A percentile compares a stretch with the other conserved stretches of the same genome.
Conservation (phyloP, 1,140 invertebrate genomes). For the Conus ventricosus region DNA sequence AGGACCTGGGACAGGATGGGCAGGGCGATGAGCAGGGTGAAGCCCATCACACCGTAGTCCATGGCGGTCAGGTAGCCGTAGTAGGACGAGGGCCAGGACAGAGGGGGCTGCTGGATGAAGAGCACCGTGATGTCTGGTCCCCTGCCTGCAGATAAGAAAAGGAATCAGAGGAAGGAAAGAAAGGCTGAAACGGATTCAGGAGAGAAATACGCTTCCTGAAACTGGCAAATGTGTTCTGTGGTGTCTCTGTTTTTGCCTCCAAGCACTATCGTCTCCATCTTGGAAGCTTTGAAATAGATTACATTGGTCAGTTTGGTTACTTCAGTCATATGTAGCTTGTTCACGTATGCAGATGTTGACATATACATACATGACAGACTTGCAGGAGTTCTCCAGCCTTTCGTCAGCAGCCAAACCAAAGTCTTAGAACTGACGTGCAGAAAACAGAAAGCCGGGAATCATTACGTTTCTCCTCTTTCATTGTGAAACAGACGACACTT, state of each 20-base stretch:
- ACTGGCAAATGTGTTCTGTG: background rate
- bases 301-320: background rate
- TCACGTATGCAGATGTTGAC: background rate
- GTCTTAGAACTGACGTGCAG: too few relatives aligned
- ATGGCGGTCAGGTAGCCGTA: conserved; percentile 72
- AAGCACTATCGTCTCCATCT: background rate
- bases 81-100: conserved; percentile 69
- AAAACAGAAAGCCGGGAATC: too few relatives aligned
- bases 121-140: conserved; percentile 70
- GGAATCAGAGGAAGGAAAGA: background rate
- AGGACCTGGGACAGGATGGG: conserved; percentile 64
- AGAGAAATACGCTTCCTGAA: background rate
- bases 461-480: too few relatives aligned
- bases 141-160: conserved; percentile 64
- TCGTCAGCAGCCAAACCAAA: too few relatives aligned
- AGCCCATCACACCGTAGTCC: conserved; percentile 70
- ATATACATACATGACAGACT: background rate
- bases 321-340: too few relatives aligned
- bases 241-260: too few relatives aligned
- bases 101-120: conserved; percentile 63
- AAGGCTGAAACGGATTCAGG: too few relatives aligned
- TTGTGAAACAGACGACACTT: too few relatives aligned
- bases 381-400: too few relatives aligned
- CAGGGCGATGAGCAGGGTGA: conserved; percentile 65
- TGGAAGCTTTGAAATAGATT: background rate